Conservation (phyloP, 2,113 vertebrate species). For the Isurus oxyrinchus region DNA sequence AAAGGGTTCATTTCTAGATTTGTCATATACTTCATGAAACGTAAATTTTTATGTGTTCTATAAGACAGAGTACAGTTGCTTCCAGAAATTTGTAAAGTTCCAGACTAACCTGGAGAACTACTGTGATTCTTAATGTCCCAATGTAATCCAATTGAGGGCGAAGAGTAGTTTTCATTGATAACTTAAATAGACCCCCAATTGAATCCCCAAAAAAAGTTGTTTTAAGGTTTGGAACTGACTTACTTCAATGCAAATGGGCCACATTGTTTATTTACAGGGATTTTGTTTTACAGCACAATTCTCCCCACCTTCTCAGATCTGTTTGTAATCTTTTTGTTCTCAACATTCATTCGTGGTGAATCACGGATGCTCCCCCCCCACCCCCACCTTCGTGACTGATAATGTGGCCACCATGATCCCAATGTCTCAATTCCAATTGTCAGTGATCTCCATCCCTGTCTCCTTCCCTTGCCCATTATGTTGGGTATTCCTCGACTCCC, state of each 20-base stretch:
- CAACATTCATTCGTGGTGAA: background rate
- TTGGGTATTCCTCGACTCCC: background rate
- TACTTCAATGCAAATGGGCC: background rate
- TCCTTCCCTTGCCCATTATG: background rate
- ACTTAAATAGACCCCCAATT: background rate
- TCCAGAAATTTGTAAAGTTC: background rate
- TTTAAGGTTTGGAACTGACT: background rate
- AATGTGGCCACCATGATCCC: background rate
- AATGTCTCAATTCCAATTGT: background rate
- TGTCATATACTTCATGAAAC: too few species aligned
- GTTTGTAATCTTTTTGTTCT: background rate
- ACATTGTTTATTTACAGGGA: background rate
- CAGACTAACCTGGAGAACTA: background rate
- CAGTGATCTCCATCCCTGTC: background rate
- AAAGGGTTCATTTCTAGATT: background rate
- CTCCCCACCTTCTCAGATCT: background rate
- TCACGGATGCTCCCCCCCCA: background rate
- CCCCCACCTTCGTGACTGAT: background rate
- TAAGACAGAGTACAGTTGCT: background rate
- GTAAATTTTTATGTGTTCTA: background rate
- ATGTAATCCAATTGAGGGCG: background rate
- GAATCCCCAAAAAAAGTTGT: background rate
- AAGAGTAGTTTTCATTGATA: background rate
- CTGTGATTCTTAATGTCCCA: background rate
- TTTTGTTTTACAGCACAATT: background rate